phyloP scores from a whole-genome alignment of 2,888 invertebrate genomes.

The Altica lythri region DNA sequence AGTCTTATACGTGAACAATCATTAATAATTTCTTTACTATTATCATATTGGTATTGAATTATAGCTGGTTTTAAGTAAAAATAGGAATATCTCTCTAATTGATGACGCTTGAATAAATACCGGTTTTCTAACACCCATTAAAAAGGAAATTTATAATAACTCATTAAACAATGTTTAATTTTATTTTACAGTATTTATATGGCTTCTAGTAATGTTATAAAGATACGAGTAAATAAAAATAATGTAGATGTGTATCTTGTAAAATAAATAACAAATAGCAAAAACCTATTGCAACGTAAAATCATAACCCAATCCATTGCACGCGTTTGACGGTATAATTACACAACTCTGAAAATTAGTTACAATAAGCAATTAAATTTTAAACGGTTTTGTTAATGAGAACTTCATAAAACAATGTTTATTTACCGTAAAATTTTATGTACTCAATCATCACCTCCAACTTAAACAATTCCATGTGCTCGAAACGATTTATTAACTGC shows the following conservation, averaged over 20 bases:
- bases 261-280: too few species aligned
- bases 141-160: too few species aligned
- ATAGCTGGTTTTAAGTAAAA: conserved; percentile 11
- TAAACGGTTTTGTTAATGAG: conserved; percentile 34
- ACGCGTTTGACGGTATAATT: conserved; percentile 17
- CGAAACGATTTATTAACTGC: conserved; percentile 45
- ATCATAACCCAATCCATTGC: too few species aligned
- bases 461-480: conserved; percentile 48
- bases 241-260: too few species aligned
- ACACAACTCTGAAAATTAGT: conserved; percentile 23
- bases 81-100: conserved; percentile 11
- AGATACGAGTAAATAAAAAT: too few species aligned
- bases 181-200: too few species aligned
- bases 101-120: conserved; percentile 5
- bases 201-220: too few species aligned
- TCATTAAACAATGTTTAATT: too few species aligned
- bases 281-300: too few species aligned
- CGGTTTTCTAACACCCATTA: neutral
- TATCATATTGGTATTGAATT: conserved; percentile 40
- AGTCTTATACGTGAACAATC: conserved; percentile 37
- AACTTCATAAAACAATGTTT: conserved; percentile 46
- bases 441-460: conserved; percentile 47
- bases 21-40: conserved; percentile 45
- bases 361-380: conserved; percentile 39
- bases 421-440: conserved; percentile 46